phyloP scores from a whole-genome alignment of 1,140 invertebrate species.

The Rhopalosiphum padi region DNA sequence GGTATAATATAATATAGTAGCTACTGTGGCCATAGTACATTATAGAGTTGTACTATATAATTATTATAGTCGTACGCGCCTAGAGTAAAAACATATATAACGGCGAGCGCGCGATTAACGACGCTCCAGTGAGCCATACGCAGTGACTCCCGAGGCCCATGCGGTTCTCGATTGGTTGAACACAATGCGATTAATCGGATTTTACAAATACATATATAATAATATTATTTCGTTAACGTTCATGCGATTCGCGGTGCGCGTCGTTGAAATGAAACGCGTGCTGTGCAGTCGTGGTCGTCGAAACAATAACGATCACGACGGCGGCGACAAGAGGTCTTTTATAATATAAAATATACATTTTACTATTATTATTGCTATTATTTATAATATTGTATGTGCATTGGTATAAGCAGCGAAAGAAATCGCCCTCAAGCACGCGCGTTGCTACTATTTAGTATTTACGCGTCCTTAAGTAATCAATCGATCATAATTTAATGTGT shows the following conservation, averaged over 20 bases:
- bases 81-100: background rate
- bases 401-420: background rate
- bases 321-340: background rate
- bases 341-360: constrained; percentile 30
- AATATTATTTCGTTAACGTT: constrained; percentile 37
- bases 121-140: constrained; percentile 36
- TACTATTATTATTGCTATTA: constrained; percentile 11
- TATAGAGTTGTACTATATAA: background rate
- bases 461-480: constrained; percentile 51
- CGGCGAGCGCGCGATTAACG: constrained; percentile 15
- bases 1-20: background rate
- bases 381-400: no score
- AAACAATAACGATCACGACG: background rate
- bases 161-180: constrained; percentile 53
- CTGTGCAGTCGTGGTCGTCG: background rate
- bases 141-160: constrained; percentile 31
- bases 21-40: background rate
- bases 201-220: constrained; percentile 15
- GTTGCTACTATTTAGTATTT: constrained; percentile 19
- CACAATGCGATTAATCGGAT: constrained; percentile 48
- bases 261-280: constrained; percentile 3
- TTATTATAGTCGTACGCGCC: background rate
- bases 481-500: background rate
- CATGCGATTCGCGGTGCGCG: background rate
- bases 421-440: background rate